Percentiles rank a stretch among this genome's conserved stretches.
phyloP scores from a whole-genome alignment of 2,797 vertebrate genomes.

The Spheniscus humboldti region DNA sequence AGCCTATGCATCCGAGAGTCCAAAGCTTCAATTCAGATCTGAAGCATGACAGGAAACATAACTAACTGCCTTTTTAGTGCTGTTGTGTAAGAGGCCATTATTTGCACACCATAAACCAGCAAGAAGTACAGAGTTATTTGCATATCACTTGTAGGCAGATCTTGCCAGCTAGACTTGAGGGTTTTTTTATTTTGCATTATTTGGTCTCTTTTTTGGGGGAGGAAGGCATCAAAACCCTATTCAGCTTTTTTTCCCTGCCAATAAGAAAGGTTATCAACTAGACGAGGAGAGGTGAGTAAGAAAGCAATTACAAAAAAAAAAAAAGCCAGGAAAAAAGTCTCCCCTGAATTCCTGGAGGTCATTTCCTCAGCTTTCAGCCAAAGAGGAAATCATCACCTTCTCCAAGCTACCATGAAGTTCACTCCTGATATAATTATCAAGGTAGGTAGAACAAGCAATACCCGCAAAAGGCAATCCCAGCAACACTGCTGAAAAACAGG shows the following conservation, averaged over 20 bases:
- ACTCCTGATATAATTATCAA: neutral
- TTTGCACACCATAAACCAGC: constrained; percentile 44
- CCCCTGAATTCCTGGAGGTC: neutral
- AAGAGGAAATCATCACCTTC: neutral
- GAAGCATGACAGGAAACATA: neutral
- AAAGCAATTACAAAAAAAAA: neutral
- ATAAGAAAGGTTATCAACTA: neutral
- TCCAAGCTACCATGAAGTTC: neutral
- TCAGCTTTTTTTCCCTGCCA: neutral
- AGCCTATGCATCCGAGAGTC: neutral
- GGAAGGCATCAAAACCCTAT: neutral
- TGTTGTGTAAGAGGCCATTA: constrained; percentile 26
- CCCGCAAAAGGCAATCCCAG: neutral
- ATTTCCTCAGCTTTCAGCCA: neutral
- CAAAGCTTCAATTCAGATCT: neutral
- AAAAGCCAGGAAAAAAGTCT: neutral
- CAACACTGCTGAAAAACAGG: neutral
- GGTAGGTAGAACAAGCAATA: neutral
- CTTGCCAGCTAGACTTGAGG: neutral
- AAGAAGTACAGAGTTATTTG: neutral
- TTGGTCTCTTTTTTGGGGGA: neutral
- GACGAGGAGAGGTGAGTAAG: neutral
- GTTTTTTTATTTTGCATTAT: neutral
- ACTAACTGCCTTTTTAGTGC: constrained; percentile 1
- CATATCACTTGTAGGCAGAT: neutral